These are phyloP conservation scores for Caenorhabditis japonica DNA, from an alignment of 2,888 invertebrate species.

Conservation along the genomic window DNA sequence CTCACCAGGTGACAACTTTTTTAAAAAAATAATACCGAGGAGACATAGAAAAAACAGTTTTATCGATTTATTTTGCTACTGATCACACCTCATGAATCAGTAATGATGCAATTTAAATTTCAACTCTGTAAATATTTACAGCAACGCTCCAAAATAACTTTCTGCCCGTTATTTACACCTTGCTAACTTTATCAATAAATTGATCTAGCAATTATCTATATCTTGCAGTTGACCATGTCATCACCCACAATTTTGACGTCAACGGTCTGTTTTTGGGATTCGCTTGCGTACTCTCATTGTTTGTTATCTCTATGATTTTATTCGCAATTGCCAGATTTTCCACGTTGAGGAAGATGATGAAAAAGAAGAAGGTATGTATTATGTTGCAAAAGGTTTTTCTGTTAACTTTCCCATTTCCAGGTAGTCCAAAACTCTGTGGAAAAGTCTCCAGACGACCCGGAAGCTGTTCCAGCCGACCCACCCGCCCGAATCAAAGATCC, in stretches of 20 bases:
- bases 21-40: too few species aligned
- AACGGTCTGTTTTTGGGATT: slow-evolving; percentile 19
- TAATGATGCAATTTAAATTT: too few species aligned
- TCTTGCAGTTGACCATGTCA: slow-evolving; percentile 28
- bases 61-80: too few species aligned
- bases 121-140: too few species aligned
- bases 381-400: too few species aligned
- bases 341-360: slow-evolving; percentile 31
- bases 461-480: neutral
- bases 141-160: too few species aligned
- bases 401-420: slow-evolving; percentile 3
- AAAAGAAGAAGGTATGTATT: slow-evolving; percentile 34
- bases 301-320: slow-evolving; percentile 23
- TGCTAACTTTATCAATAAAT: too few species aligned
- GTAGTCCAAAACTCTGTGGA: slow-evolving; percentile 31
- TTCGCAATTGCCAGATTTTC: slow-evolving; percentile 10
- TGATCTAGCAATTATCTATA: too few species aligned
- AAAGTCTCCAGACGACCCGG: slow-evolving; percentile 30
- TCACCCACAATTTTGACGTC: slow-evolving; percentile 16
- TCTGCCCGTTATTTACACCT: too few species aligned
- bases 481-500: slow-evolving; percentile 37
- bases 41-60: too few species aligned
- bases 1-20: too few species aligned
- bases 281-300: slow-evolving; percentile 6
- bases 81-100: too few species aligned